Evolutionary conservation across 2,113 vertebrate species (phyloP), one percentile per base, ranked within the genome.

Genomic region (Picathartes gymnocephalus): DNA sequence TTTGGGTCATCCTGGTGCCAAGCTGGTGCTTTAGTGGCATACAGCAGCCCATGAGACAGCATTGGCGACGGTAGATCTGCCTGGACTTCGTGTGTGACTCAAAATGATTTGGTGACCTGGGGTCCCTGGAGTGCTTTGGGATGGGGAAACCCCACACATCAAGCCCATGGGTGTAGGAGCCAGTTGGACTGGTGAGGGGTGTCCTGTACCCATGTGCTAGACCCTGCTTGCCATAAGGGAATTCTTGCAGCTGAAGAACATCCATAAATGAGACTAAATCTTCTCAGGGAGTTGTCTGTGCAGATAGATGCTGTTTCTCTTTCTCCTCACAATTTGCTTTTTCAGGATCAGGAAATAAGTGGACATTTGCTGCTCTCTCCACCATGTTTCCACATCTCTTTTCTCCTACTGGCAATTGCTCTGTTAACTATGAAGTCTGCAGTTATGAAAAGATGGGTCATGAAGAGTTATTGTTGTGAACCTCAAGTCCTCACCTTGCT

Each of bases 131-230:
- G 24, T 35, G 47, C 68, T 90, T 61, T 50, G 19, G 22, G 27
- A 33, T 47, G 10, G 16, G 18, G 15, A 47, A 53, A 15, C 23
- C 18, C 25, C 5, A 2, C 24, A 51, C 18, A 27, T 28, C 35
- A 17, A 47, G 40, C 35, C 30, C 7, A 4, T 8, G 5, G 50
- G 4, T 19, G 4, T 18, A 28, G 31, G 6, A 33, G 9, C 14
- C 25, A 19, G 15, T 9, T 47, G 54, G 13, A 45, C 42, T 1
- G 1, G 11, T 66, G 39, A 48, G 3, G 1, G 17, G 6, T 15
- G 2, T 56, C 45, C 25, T 73, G 15, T 27, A n/a, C 8, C 10
- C 9, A 3, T 50, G 47, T 73, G 11, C 37, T 62, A 20, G 30
- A 45, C 35, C 4, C 13, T 83, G 24, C 17, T 69, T 74, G 28